Evolutionary conservation across 2,888 invertebrate species (phyloP).

Genomic region (Oscheius sp.): DNA sequence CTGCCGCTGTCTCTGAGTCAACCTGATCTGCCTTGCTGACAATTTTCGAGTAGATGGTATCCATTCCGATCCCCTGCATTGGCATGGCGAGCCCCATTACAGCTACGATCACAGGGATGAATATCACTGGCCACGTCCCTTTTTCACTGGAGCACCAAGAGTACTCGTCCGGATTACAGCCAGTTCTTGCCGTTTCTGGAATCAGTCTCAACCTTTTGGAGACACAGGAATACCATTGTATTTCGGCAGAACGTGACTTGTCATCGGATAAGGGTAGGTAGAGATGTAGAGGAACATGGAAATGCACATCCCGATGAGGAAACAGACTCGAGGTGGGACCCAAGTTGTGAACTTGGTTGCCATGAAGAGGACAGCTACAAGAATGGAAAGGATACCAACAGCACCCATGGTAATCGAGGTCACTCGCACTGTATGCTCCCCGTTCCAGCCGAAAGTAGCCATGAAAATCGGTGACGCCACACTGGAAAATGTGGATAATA

Average conservation of each 20-base stretch:
- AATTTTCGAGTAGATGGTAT: constrained; percentile 55
- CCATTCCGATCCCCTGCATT: constrained; percentile 43
- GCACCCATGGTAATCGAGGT: constrained; percentile 45
- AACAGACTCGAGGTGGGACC: constrained; percentile 42
- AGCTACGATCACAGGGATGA: constrained; percentile 44
- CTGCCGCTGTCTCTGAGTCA: neutral
- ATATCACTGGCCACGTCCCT: constrained; percentile 40
- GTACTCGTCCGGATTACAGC: constrained; percentile 47
- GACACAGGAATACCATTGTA: constrained; percentile 40
- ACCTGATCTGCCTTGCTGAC: constrained; percentile 54
- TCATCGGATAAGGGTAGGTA: constrained; percentile 44
- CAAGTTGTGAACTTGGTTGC: constrained; percentile 19
- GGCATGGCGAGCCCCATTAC: constrained; percentile 56
- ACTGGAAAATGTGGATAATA: neutral
- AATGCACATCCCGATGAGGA: constrained; percentile 47
- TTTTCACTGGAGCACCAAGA: constrained; percentile 41
- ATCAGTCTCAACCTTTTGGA: neutral
- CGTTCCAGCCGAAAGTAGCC: constrained; percentile 52
- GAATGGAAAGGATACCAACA: constrained; percentile 47
- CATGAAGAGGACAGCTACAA: constrained; percentile 43
- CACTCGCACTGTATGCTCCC: constrained; percentile 41
- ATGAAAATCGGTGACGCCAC: constrained; percentile 46
- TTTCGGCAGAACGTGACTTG: constrained; percentile 41
- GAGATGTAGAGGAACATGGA: constrained; percentile 49
- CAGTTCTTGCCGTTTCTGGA: constrained; percentile 39